phyloP scores from a whole-genome alignment of 2,113 vertebrate genomes.

The Scomber colias region DNA sequence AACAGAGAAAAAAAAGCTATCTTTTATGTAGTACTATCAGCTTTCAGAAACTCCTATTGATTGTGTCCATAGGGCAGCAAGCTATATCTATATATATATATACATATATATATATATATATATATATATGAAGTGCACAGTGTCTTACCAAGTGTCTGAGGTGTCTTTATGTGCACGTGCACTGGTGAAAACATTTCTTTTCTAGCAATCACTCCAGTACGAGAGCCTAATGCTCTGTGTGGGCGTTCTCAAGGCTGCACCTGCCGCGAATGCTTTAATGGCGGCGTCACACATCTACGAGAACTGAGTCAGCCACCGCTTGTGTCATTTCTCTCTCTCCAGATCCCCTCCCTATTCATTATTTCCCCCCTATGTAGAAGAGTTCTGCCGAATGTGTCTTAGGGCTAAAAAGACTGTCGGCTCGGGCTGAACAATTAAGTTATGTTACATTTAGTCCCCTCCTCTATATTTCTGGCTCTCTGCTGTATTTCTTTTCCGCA shows the following conservation, averaged over 20 bases:
- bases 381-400: slow-evolving; percentile 42
- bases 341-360: slow-evolving; percentile 47
- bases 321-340: slow-evolving; percentile 41
- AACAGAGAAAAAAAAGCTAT: not conserved
- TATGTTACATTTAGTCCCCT: slow-evolving; percentile 26
- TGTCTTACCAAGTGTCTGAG: slow-evolving; percentile 9
- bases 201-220: not conserved
- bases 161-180: slow-evolving; percentile 6
- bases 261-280: slow-evolving; percentile 59
- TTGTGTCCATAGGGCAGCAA: slow-evolving; percentile 1
- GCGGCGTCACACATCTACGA: slow-evolving; percentile 33
- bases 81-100: not conserved
- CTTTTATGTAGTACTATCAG: not conserved
- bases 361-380: slow-evolving; percentile 43
- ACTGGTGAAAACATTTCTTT: slow-evolving; percentile 23
- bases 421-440: slow-evolving; percentile 50
- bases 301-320: slow-evolving; percentile 46
- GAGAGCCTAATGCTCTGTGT: slow-evolving; percentile 45
- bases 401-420: slow-evolving; percentile 37
- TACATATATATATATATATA: not conserved
- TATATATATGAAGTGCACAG: not conserved
- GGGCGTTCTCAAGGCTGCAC: slow-evolving; percentile 64
- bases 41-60: slow-evolving; percentile 20
- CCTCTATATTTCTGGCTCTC: slow-evolving; percentile 30
- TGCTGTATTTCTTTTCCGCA: slow-evolving; percentile 29